A percentile compares a stretch with the other conserved stretches of the same genome.
Conservation (phyloP, 2,797 vertebrate genomes). For the Schizopygopsis malacanthus region DNA sequence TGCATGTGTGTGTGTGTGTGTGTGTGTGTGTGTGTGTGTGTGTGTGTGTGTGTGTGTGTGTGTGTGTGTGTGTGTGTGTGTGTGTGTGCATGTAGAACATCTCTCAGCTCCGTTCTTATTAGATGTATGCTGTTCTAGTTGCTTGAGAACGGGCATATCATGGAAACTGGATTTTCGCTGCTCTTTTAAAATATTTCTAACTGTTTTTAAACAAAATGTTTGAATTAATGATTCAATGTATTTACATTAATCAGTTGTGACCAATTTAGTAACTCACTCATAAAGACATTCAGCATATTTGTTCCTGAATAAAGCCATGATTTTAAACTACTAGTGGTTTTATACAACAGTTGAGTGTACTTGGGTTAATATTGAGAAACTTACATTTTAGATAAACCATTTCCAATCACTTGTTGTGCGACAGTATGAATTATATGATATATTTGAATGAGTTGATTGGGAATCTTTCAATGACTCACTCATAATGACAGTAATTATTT, state of each 20-base stretch:
- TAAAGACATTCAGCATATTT: background rate
- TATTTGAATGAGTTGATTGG: background rate
- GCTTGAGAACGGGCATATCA: background rate
- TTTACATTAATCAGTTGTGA: background rate
- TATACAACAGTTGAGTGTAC: too few relatives aligned
- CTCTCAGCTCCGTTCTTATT: background rate
- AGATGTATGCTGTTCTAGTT: background rate
- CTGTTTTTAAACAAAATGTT: too few relatives aligned
- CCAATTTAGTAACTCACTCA: background rate
- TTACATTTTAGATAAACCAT: background rate
- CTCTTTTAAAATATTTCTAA: background rate
- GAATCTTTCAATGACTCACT: background rate
- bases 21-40: slow-evolving; percentile 6
- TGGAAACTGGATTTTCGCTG: background rate
- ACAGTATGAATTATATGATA: background rate
- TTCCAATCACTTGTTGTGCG: background rate
- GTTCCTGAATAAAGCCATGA: background rate
- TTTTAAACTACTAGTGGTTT: too few relatives aligned
- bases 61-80: slow-evolving; percentile 16
- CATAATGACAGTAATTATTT: background rate
- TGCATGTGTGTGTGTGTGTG: slow-evolving; percentile 32
- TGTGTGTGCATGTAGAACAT: background rate
- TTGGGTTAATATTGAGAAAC: background rate
- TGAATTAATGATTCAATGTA: background rate
- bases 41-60: background rate